These are phyloP conservation scores for Apogon talboti DNA, from an alignment of 2,797 vertebrate genomes.

Conservation along the genomic window DNA sequence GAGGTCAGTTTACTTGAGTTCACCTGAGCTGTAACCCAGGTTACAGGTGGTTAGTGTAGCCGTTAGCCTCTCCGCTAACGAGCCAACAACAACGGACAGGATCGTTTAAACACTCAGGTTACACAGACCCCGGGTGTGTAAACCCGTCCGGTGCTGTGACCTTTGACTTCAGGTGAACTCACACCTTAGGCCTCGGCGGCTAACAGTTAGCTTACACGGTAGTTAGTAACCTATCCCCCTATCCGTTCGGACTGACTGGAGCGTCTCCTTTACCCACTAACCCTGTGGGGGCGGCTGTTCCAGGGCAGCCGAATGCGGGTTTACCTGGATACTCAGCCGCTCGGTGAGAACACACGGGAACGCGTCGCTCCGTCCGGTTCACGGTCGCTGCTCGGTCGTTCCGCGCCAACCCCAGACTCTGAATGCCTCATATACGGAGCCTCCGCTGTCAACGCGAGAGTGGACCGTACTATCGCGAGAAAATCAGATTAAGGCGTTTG, in stretches of 20 bases:
- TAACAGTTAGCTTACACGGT: slow-evolving; percentile 14
- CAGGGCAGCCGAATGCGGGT: rapidly evolving
- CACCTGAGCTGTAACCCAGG: too few species aligned
- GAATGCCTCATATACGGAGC: slow-evolving; percentile 2
- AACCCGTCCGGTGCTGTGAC: neutral
- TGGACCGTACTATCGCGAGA: slow-evolving; percentile 12
- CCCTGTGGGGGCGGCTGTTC: too few species aligned
- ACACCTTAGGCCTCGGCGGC: neutral
- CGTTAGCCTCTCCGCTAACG: neutral
- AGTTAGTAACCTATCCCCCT: too few species aligned
- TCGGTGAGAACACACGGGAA: neutral
- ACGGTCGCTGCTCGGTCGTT: neutral
- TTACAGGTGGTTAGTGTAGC: neutral
- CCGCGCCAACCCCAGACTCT: neutral
- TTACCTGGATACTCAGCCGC: slow-evolving; percentile 43
- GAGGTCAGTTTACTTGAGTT: too few species aligned
- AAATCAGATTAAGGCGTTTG: neutral
- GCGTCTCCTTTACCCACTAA: too few species aligned
- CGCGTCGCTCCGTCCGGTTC: neutral
- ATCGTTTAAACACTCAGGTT: neutral
- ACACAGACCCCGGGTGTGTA: neutral
- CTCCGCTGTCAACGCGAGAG: slow-evolving; percentile 36
- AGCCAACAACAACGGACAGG: neutral
- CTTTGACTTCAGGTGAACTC: neutral
- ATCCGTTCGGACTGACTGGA: too few species aligned